Evolutionary conservation across 2,888 invertebrate genomes (phyloP).

Genomic region (Tenthredo amoena): DNA sequence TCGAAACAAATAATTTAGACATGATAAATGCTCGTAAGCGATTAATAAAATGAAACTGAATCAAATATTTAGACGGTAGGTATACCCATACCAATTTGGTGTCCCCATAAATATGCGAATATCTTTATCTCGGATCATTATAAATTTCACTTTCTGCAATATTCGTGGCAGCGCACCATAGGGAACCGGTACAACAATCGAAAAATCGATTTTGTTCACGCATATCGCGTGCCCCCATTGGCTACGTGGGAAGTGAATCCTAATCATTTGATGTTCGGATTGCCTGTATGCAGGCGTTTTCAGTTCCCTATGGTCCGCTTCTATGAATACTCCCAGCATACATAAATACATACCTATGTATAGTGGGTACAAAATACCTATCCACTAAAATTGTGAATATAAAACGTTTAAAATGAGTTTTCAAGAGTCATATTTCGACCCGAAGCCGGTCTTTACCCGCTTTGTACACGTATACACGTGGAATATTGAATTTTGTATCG

Average conservation of each 20-base stretch:
- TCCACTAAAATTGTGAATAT: background rate
- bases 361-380: background rate
- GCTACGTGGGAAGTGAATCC: too few species aligned
- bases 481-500: slow-evolving; percentile 1
- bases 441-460: background rate
- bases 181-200: too few species aligned
- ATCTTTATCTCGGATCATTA: background rate
- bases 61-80: background rate
- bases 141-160: background rate
- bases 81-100: background rate
- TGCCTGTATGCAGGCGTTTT: too few species aligned
- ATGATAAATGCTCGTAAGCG: background rate
- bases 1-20: background rate
- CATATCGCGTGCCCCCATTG: too few species aligned
- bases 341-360: background rate
- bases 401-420: background rate
- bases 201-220: too few species aligned
- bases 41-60: background rate
- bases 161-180: too few species aligned
- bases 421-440: background rate
- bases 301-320: too few species aligned
- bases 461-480: background rate
- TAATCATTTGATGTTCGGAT: too few species aligned
- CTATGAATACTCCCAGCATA: too few species aligned
- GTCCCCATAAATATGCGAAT: background rate